Percentiles rank a stretch among this genome's conserved stretches.
These are phyloP conservation scores for Glaucopsyche alexis DNA, from an alignment of 2,888 invertebrate genomes.

Conservation along the genomic window DNA sequence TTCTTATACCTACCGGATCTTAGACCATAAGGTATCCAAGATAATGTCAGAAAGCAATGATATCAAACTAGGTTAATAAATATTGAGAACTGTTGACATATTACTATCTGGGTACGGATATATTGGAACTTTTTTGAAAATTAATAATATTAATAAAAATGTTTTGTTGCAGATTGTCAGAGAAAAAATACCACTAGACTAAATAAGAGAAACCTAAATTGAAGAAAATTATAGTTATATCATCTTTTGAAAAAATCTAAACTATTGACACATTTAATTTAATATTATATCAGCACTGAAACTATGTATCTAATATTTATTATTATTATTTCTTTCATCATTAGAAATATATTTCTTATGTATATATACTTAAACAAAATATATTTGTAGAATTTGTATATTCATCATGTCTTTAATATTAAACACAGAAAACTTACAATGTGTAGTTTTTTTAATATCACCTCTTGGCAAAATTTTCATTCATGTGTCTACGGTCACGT, in stretches of 20 bases:
- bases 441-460: slow-evolving; percentile 48
- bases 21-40: too few relatives aligned
- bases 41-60: too few relatives aligned
- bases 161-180: slow-evolving; percentile 83
- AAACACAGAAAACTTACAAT: slow-evolving; percentile 30
- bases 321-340: too few relatives aligned
- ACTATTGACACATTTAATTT: too few relatives aligned
- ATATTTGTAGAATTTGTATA: slow-evolving; percentile 36
- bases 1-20: too few relatives aligned
- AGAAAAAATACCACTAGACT: slow-evolving; percentile 87
- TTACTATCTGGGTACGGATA: too few relatives aligned
- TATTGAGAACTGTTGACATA: too few relatives aligned
- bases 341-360: too few relatives aligned
- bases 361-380: slow-evolving; percentile 22
- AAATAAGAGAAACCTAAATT: slow-evolving; percentile 43
- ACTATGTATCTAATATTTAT: too few relatives aligned
- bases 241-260: neutral
- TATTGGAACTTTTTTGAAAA: neutral
- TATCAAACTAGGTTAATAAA: too few relatives aligned
- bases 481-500: slow-evolving; percentile 88
- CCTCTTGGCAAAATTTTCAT: slow-evolving; percentile 89
- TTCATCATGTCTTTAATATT: slow-evolving; percentile 33
- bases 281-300: too few relatives aligned
- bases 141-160: neutral
- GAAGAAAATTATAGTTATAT: neutral